Conservation (phyloP, 64 coral and sea anemone genomes). For the Dendrophyllia cribrosa region DNA sequence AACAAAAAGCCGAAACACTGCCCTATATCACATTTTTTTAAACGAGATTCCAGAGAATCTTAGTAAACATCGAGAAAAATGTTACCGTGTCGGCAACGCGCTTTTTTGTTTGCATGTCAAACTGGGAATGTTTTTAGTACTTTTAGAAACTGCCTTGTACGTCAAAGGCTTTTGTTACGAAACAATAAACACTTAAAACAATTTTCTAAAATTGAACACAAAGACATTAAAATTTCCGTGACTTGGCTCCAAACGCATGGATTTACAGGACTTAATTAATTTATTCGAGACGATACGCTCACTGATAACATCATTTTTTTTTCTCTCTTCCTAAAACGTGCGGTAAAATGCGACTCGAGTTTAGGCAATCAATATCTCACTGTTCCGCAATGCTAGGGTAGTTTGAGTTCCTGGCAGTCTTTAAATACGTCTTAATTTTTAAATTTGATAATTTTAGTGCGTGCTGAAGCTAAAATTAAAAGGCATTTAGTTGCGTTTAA, state of each 20-base stretch:
- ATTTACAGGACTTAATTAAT: constrained; percentile 11
- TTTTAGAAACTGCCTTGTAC: background rate
- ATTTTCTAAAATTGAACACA: background rate
- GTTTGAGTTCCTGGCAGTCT: background rate
- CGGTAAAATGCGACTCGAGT: background rate
- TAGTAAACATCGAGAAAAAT: background rate
- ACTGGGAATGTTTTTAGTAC: background rate
- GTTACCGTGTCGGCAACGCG: background rate
- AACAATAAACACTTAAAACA: background rate
- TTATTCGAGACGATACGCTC: background rate
- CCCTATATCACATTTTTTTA: too few species aligned
- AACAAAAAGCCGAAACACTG: too few species aligned
- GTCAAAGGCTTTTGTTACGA: constrained; percentile 2
- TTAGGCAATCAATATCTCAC: constrained; percentile 26
- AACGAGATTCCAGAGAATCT: too few species aligned
- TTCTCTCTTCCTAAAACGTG: background rate
- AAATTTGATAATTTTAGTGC: background rate
- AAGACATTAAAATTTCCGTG: constrained; percentile 20
- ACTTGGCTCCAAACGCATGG: background rate
- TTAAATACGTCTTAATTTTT: background rate
- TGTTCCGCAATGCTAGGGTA: constrained; percentile 5
- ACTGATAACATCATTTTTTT: background rate
- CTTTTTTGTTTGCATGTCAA: constrained; percentile 6
- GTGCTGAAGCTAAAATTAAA: too few species aligned
- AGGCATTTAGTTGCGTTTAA: background rate